Base-by-base conservation (phyloP, 1,140 invertebrate genomes). In the Micrasema longulum region DNA sequence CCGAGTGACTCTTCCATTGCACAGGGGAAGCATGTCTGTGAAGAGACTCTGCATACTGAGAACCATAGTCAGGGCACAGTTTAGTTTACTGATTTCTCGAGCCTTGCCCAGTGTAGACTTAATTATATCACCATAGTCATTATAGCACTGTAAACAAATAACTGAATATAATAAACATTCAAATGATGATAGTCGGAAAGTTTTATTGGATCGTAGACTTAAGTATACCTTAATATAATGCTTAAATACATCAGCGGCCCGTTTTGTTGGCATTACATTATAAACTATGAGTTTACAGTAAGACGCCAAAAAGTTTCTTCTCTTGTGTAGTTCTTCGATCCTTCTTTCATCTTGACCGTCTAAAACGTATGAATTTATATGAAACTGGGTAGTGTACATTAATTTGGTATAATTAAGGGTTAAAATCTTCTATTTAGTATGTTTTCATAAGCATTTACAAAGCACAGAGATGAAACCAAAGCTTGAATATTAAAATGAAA, bases 81-180 rank as follows among this genome's bases (percentile, higher is more conserved):
- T 93, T 0, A 97, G 92, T 87, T 98, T 99, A 85, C 98, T 98
- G 55, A 99, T 98, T 84, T 99, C 98, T 73, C 97, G 87, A 1
- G 96, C 95, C 85, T 99, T 99, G 62, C 95, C 93, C 75, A 99
- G 85, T 1, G 97, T 98, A 10, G 94, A 92, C 86, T 99, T 99
- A 62, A 99, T 98, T 63, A 99, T 99, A 82, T 99, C 98, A n/a
- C 98, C 98, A 87, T 98, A 99, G 82, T 99, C 96, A 82, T 97
- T 97, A 81, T 98, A 99, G 81, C 95, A 98, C 90, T 95, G 81
- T 50, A 83, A 81, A 72, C 77, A 82, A 82, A 72, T 82, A 72
- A 63, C 18, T 53, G 31, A 23, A 53, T 36, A 53, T 62, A 18
- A 48, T 68, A 26, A 68, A 75, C 12, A 5, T 63, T 22, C 4